These are phyloP conservation scores for Drosophila prolongata DNA, from an alignment of 2,888 invertebrate species.

Conservation along the genomic window DNA sequence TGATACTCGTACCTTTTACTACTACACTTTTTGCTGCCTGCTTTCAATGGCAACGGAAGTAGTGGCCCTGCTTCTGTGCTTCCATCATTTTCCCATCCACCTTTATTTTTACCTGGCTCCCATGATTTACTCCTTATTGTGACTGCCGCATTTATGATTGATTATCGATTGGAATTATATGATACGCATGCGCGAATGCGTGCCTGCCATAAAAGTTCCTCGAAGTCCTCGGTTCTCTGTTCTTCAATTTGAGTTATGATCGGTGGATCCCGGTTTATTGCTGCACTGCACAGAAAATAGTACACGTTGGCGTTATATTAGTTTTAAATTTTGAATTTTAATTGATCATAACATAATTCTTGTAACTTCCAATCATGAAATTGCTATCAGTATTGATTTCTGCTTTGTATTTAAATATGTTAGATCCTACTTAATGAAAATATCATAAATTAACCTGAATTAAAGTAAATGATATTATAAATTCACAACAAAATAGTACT, in stretches of 20 bases:
- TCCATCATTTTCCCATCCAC: conserved; percentile 23
- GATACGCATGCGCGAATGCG: conserved; percentile 80
- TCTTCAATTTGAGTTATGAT: conserved; percentile 50
- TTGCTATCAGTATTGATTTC: too few species aligned
- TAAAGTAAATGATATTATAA: too few species aligned
- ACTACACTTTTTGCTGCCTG: conserved; percentile 33
- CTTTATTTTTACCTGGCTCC: conserved; percentile 36
- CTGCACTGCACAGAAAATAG: conserved; percentile 2
- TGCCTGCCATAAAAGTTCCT: conserved; percentile 57
- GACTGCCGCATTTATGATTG: conserved; percentile 78
- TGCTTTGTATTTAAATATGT: too few species aligned
- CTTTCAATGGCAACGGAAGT: conserved; percentile 71
- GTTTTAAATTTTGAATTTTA: background rate
- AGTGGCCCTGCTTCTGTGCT: conserved; percentile 20
- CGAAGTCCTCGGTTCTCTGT: conserved; percentile 13
- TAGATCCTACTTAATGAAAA: too few species aligned
- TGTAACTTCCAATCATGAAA: too few species aligned
- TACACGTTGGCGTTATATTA: background rate
- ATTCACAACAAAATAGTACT: too few species aligned
- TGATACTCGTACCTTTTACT: conserved; percentile 17
- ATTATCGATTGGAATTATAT: conserved; percentile 77
- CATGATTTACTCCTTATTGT: conserved; percentile 79
- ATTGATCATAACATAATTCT: too few species aligned
- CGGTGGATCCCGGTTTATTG: conserved; percentile 8
- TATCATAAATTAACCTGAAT: too few species aligned